Evolutionary conservation across 2,797 vertebrate genomes (phyloP), one percentile per base, ranked within the genome.

Genomic region (Botia almorhae): DNA sequence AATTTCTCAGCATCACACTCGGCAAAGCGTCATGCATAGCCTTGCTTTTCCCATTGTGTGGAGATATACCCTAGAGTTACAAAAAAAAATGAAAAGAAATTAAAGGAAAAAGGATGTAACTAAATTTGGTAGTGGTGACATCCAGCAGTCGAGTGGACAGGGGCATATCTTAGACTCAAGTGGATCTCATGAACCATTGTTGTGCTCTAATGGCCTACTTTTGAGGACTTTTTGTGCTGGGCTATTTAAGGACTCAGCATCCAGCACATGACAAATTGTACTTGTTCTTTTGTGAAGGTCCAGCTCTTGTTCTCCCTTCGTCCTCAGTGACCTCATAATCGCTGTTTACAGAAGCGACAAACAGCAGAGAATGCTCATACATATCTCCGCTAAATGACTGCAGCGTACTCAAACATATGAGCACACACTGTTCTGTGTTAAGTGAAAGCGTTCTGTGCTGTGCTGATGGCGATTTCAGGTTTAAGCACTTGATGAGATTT

Each of bases 241-340:
- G 91, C 85, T 94, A 94, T 94, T 95, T 94, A 91, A 89, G 92
- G 93, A 93, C 91, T 93, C 90, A 90, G 91, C 92, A 93, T 92
- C 91, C 93, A 91, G 92, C 88, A 91, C 90, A 90, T 94, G 92
- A 94, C 92, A 93, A 94, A 94, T 93, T 91, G 92, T 91, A 88
- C 85, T 78, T 84, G 88, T 89, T 90, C 90, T 91, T 92, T 92
- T 92, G 92, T 93, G 92, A 90, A 90, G 92, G 92, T 92, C 91
- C 92, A 91, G 90, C 90, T 93, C 89, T 89, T 89, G 88, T 89
- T 92, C 86, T 91, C 88, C 85, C 86, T 87, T 89, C 88, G 91
- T 90, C 85, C 68, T 8, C 84, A 80, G 81, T 84, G 63, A 63
- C 78, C 69, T 63, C 69, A 74, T 80, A 80, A 80, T 73, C 78